Evolutionary conservation across 2,888 invertebrate genomes (phyloP), one percentile per base, ranked within the genome.

Genomic region (Stramonita haemastoma): DNA sequence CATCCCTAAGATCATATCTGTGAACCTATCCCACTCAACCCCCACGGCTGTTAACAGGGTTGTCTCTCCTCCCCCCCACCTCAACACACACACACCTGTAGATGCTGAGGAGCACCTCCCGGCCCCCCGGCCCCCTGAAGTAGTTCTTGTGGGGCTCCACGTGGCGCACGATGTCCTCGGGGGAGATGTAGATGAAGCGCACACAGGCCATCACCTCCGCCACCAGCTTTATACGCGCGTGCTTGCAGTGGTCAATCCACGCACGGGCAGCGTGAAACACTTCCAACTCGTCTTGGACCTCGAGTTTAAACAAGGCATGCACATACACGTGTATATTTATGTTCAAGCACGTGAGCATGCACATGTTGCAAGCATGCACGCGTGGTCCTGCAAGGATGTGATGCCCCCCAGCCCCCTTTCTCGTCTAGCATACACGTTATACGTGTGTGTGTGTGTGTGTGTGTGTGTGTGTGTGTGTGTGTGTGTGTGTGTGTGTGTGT

Each of bases 201-300:
- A 95, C 92, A 57, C 92, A 90, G 29, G 89, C 88, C 90, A 94
- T 91, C 29, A 94, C 87, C 1, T 93, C 92, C 5, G 91, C 90
- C 8, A 93, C 92, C 70, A 92, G 91, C 46, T 91, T 90, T 11
- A 93, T 85, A 29, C 94, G 87, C 11, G 93, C 93, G 34, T 91
- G 89, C 56, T 91, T 90, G 89, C 93, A 92, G 92, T 91, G 92
- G 73, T 94, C 93, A 32, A 95, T 92, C 94, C 94, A 95, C 46
- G 90, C 88, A n/a, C 91, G 92, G 57, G 92, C 93, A 56, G 94
- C 94, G 87, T 91, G 91, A 89, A 94, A 95, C 70, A 94, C 92
- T 29, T 93, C 92, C 70, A 95, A 91, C 77, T 94, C 94, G 13
- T 57, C 13, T 34, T 73, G n/a, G 32, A 89, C 89, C 89, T 89